Conservation (phyloP, 2,888 invertebrate genomes). For the Campopleginae sp. region DNA sequence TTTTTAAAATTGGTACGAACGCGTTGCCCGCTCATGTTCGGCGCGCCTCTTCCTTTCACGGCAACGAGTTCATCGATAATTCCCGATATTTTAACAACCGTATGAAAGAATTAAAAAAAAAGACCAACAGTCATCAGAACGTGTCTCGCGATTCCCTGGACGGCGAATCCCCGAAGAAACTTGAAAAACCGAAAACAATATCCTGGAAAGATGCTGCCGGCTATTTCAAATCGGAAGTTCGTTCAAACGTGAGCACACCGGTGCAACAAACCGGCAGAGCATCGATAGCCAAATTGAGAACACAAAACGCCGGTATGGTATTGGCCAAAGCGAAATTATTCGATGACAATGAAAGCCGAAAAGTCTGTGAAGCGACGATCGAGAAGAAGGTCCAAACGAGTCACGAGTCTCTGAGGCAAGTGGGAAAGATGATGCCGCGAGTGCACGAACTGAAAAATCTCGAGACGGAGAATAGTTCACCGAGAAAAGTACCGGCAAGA, state of each 20-base stretch:
- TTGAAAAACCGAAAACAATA: slow-evolving; percentile 69
- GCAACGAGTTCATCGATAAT: slow-evolving; percentile 76
- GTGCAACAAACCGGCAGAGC: slow-evolving; percentile 87
- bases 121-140: slow-evolving; percentile 76
- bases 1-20: slow-evolving; percentile 78
- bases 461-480: slow-evolving; percentile 49
- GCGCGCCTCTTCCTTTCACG: slow-evolving; percentile 82
- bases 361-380: slow-evolving; percentile 29
- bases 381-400: slow-evolving; percentile 44
- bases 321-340: slow-evolving; percentile 92
- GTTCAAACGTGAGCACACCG: slow-evolving; percentile 78
- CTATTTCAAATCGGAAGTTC: slow-evolving; percentile 85
- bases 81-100: slow-evolving; percentile 77
- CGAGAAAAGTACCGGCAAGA: slow-evolving; percentile 48
- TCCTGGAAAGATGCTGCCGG: slow-evolving; percentile 86
- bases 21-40: slow-evolving; percentile 69
- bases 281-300: slow-evolving; percentile 89
- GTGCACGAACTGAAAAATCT: slow-evolving; percentile 55
- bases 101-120: slow-evolving; percentile 79
- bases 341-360: slow-evolving; percentile 84
- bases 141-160: slow-evolving; percentile 45
- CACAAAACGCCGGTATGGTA: slow-evolving; percentile 92
- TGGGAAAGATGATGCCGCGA: slow-evolving; percentile 38
- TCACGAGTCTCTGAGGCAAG: slow-evolving; percentile 46
- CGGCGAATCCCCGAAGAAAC: slow-evolving; percentile 53